A percentile compares a stretch with the other conserved stretches of the same genome.
These are phyloP conservation scores for Wiebesia pumilae DNA, from an alignment of 1,140 invertebrate species.

Conservation along the genomic window DNA sequence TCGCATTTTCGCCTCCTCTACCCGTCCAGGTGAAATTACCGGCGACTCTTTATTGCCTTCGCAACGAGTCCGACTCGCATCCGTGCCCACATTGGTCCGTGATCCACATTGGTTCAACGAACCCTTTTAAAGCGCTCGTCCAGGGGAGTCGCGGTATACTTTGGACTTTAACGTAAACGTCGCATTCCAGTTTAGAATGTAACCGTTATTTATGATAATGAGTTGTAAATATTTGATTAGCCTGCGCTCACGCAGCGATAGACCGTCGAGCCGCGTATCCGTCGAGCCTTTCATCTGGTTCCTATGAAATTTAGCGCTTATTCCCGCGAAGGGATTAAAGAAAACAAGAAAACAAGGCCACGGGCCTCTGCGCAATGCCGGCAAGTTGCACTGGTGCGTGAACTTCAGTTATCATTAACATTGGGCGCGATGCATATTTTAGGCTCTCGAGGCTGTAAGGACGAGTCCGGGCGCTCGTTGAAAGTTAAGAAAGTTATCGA, in stretches of 20 bases:
- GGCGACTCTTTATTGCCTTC: not conserved
- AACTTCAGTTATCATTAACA: not conserved
- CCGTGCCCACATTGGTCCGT: no score
- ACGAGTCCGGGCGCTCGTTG: not conserved
- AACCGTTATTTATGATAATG: constrained; percentile 44
- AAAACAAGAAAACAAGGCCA: not conserved
- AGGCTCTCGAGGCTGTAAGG: not conserved
- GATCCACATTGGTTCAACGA: constrained; percentile 15
- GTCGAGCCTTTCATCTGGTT: not conserved
- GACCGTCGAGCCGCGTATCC: no score
- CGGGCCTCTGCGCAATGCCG: not conserved
- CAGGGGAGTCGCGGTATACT: not conserved
- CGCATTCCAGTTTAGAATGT: constrained; percentile 25
- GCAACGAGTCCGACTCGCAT: not conserved
- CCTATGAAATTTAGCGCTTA: no score
- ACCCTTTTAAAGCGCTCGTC: not conserved
- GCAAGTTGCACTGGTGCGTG: not conserved
- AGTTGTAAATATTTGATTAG: constrained; percentile 43
- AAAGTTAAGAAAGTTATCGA: not conserved
- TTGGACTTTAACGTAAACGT: constrained; percentile 8
- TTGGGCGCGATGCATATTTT: not conserved
- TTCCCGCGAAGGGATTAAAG: not conserved
- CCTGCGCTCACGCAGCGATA: no score
- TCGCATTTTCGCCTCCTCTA: not conserved
- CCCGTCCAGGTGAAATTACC: not conserved